Evolutionary conservation across 2,113 vertebrate genomes (phyloP).

Genomic region (Rhodinocichla rosea): DNA sequence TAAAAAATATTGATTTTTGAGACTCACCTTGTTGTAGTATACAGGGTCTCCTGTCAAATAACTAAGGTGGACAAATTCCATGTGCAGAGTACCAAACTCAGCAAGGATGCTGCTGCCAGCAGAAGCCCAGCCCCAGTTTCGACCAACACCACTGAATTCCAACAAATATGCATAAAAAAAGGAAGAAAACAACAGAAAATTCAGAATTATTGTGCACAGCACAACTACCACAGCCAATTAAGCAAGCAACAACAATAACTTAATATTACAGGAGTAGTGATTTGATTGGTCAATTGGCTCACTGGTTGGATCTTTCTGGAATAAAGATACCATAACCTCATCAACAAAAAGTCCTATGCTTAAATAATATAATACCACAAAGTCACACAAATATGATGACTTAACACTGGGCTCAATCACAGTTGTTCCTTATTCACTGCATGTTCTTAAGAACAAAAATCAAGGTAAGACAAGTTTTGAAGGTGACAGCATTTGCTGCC

Average conservation of each 20-base stretch:
- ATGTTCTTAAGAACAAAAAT: not conserved
- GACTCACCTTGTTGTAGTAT: constrained; percentile 93
- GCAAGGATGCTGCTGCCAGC: constrained; percentile 97
- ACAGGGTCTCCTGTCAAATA: constrained; percentile 93
- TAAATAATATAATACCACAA: not conserved
- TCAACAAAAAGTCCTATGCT: not conserved
- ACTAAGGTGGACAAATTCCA: constrained; percentile 98
- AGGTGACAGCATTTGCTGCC: not conserved
- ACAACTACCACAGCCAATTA: not conserved
- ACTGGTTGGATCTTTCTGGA: not conserved
- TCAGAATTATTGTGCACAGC: not conserved
- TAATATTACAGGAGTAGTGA: not conserved
- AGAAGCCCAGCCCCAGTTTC: constrained; percentile 99
- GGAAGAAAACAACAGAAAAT: not conserved
- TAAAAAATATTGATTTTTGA: not conserved
- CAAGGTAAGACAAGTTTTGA: not conserved
- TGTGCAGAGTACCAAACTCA: constrained; percentile 96
- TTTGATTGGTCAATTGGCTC: not conserved
- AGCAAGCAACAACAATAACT: not conserved
- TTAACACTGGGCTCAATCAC: not conserved
- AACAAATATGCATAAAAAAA: not conserved
- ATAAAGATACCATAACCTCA: not conserved
- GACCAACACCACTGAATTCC: constrained; percentile 86
- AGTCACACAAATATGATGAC: not conserved
- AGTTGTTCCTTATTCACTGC: not conserved